phyloP scores from a whole-genome alignment of 92 coral and sea anemone genomes.

The Micromussa lordhowensis region DNA sequence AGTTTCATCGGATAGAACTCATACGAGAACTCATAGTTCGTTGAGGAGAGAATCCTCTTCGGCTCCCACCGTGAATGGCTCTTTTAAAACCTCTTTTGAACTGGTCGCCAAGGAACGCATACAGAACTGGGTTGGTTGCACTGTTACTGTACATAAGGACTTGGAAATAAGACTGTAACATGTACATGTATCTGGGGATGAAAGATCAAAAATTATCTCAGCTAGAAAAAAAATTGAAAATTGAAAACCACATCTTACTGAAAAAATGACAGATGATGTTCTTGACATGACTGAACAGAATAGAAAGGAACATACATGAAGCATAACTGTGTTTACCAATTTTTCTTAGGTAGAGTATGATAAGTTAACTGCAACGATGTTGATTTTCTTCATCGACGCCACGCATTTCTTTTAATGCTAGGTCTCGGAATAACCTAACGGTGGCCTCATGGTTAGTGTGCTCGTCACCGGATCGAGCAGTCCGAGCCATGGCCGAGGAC shows the following conservation, averaged over 20 bases:
- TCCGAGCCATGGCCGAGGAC: too few relatives aligned
- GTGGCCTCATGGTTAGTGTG: too few relatives aligned
- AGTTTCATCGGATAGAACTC: background rate
- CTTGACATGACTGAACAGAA: too few relatives aligned
- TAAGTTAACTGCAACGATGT: too few relatives aligned
- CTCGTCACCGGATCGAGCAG: too few relatives aligned
- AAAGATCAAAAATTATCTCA: background rate
- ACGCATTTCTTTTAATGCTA: too few relatives aligned
- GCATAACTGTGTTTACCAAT: too few relatives aligned
- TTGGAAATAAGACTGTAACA: conserved; percentile 80
- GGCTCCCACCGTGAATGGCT: conserved; percentile 66
- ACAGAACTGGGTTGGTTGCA: conserved; percentile 92
- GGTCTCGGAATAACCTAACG: too few relatives aligned
- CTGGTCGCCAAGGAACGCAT: conserved; percentile 95
- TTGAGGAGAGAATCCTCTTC: conserved; percentile 14
- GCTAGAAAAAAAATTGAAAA: background rate
- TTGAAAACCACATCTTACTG: background rate
- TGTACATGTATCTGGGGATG: conserved; percentile 39
- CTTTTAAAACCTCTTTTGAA: conserved; percentile 91
- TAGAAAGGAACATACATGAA: too few relatives aligned
- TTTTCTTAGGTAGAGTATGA: too few relatives aligned
- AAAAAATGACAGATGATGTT: background rate
- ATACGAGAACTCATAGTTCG: conserved; percentile 18
- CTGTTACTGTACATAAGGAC: conserved; percentile 90
- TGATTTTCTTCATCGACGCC: too few relatives aligned